These are phyloP conservation scores for Volucella inanis DNA, from an alignment of 2,888 invertebrate species.

Conservation along the genomic window DNA sequence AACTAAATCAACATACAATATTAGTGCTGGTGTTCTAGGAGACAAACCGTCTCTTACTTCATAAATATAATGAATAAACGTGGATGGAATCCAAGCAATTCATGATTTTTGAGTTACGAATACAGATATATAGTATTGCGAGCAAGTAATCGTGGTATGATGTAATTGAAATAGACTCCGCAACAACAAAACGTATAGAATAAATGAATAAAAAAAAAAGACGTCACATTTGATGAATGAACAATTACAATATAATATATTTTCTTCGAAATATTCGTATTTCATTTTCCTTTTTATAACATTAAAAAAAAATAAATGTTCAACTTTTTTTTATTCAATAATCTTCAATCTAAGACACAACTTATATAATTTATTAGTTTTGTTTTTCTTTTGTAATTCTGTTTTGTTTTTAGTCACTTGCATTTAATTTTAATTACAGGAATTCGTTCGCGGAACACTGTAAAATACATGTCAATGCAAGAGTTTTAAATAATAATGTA, in stretches of 20 bases:
- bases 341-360: conserved; percentile 72
- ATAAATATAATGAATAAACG: too few relatives aligned
- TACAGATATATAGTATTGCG: too few relatives aligned
- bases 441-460: conserved; percentile 70
- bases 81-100: too few relatives aligned
- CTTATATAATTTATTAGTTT: conserved; percentile 69
- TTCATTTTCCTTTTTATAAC: conserved; percentile 63
- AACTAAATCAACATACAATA: too few relatives aligned
- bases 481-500: conserved; percentile 41
- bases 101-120: not conserved
- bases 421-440: conserved; percentile 66
- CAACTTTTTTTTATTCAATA: conserved; percentile 61
- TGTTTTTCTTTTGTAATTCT: conserved; percentile 32
- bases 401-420: conserved; percentile 61
- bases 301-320: conserved; percentile 73
- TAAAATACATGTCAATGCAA: conserved; percentile 65
- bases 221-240: conserved; percentile 67
- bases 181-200: too few relatives aligned
- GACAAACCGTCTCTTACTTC: too few relatives aligned
- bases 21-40: too few relatives aligned
- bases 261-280: conserved; percentile 71
- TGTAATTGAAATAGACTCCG: too few relatives aligned
- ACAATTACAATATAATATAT: conserved; percentile 75
- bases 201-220: conserved; percentile 17
- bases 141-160: too few relatives aligned